These are phyloP conservation scores for Parazoanthus darwini DNA, from an alignment of 92 coral and sea anemone genomes.

Conservation along the genomic window DNA sequence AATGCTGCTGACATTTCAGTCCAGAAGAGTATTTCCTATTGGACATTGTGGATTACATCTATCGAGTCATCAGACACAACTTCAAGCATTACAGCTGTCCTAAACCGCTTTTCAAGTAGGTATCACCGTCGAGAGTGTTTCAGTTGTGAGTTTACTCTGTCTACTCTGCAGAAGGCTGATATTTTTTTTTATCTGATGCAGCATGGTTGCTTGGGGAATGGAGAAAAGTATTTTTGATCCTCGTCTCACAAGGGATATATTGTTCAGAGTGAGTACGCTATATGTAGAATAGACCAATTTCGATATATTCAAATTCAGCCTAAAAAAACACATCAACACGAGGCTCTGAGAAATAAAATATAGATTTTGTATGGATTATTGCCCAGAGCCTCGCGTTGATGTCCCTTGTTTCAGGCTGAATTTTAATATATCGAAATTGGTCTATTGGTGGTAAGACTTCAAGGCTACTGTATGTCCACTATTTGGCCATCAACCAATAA, in stretches of 20 bases:
- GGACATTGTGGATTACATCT: slow-evolving; percentile 88
- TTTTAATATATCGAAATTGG: too few relatives aligned
- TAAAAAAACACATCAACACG: too few relatives aligned
- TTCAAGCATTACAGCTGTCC: slow-evolving; percentile 86
- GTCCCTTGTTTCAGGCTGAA: too few relatives aligned
- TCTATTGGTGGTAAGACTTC: too few relatives aligned
- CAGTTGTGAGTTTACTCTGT: neutral
- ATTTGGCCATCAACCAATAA: too few relatives aligned
- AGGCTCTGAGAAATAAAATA: too few relatives aligned
- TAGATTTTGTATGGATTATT: too few relatives aligned
- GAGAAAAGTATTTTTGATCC: slow-evolving; percentile 89
- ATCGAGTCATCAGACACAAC: slow-evolving; percentile 82
- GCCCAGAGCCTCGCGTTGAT: too few relatives aligned
- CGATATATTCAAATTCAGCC: too few relatives aligned
- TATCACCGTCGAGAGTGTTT: neutral
- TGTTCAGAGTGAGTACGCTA: slow-evolving; percentile 77
- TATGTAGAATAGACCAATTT: too few relatives aligned
- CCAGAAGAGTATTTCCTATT: slow-evolving; percentile 90
- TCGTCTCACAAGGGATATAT: slow-evolving; percentile 90
- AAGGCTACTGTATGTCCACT: too few relatives aligned
- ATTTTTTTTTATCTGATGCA: slow-evolving; percentile 32
- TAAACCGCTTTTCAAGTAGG: slow-evolving; percentile 86
- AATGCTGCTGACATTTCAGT: slow-evolving; percentile 38
- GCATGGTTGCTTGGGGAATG: slow-evolving; percentile 75
- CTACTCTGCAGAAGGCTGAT: neutral